Evolutionary conservation across 2,888 invertebrate species (phyloP).

Genomic region (Oscheius sp.): DNA sequence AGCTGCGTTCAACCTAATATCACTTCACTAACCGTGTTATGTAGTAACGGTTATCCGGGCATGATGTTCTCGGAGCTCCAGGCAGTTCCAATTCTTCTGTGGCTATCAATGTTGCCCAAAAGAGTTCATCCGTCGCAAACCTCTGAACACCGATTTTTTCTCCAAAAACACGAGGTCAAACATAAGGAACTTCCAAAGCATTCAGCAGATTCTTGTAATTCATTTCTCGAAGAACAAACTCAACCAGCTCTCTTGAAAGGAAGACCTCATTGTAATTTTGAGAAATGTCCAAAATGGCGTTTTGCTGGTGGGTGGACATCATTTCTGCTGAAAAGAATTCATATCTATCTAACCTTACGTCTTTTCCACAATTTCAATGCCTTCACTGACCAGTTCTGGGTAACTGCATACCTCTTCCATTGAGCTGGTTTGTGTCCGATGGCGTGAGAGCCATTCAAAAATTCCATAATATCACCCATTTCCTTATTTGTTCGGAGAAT

Average conservation of each 20-base stretch:
- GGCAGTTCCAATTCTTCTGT: conserved; percentile 26
- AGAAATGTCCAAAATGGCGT: conserved; percentile 20
- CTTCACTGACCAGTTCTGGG: conserved; percentile 15
- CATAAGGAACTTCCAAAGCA: conserved; percentile 27
- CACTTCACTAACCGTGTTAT: conserved; percentile 19
- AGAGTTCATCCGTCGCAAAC: conserved; percentile 29
- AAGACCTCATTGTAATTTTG: conserved; percentile 33
- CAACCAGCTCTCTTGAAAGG: conserved; percentile 10
- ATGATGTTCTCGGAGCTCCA: conserved; percentile 7
- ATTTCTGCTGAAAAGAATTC: conserved; percentile 6
- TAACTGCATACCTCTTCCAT: conserved; percentile 27
- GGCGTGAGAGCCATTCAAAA: conserved; percentile 27
- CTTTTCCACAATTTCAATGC: conserved; percentile 19
- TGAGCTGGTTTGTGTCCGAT: conserved; percentile 34
- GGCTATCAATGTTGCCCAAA: conserved; percentile 31
- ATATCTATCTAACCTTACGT: background rate
- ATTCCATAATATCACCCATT: conserved; percentile 24
- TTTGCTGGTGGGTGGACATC: background rate
- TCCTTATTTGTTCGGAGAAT: conserved; percentile 29
- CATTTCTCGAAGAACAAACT: conserved; percentile 21
- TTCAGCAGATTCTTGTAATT: conserved; percentile 24
- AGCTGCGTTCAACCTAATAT: background rate
- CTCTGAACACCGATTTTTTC: background rate
- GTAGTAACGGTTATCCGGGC: conserved; percentile 8
- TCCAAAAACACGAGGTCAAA: background rate